Percentiles rank a stretch among this genome's conserved stretches.
Conservation (phyloP, 1,140 invertebrate genomes). For the Drosophila teissieri region DNA sequence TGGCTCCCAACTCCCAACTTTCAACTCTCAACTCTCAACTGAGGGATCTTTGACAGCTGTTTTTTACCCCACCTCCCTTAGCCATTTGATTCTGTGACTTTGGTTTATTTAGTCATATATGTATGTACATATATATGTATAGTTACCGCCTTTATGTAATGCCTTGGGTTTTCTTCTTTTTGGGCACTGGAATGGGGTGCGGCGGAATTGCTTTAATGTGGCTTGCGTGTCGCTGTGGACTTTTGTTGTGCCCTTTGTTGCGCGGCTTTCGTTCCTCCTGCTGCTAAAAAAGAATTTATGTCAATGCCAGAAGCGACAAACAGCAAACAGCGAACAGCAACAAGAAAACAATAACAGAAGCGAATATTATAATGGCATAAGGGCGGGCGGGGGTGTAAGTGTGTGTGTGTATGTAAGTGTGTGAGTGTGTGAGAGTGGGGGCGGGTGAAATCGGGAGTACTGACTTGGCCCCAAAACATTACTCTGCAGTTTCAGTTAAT, state of each 20-base stretch:
- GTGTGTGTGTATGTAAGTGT: too few species aligned
- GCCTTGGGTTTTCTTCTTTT: conserved; percentile 1
- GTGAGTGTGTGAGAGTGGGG: not conserved
- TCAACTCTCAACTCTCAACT: not conserved
- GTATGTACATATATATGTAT: too few species aligned
- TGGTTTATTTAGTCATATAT: conserved; percentile 9
- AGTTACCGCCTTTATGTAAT: conserved; percentile 44
- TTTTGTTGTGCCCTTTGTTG: conserved; percentile 43
- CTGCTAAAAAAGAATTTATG: conserved; percentile 71
- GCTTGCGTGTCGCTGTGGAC: conserved; percentile 66
- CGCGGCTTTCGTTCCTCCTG: conserved; percentile 31
- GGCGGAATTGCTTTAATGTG: conserved; percentile 77
- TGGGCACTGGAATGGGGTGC: conserved; percentile 12
- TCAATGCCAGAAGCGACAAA: conserved; percentile 72
- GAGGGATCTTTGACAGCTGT: conserved; percentile 5
- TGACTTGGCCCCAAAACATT: conserved; percentile 60
- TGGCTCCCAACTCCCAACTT: too few species aligned
- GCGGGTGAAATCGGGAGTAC: conserved; percentile 32
- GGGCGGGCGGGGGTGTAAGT: not conserved
- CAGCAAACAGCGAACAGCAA: conserved; percentile 43
- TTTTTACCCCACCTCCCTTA: not conserved
- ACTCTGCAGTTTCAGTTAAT: conserved; percentile 81
- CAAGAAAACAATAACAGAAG: conserved; percentile 51
- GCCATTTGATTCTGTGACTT: not conserved
- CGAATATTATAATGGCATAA: conserved; percentile 43